Conservation (phyloP, 2,888 invertebrate genomes). For the Machimus atricapillus region DNA sequence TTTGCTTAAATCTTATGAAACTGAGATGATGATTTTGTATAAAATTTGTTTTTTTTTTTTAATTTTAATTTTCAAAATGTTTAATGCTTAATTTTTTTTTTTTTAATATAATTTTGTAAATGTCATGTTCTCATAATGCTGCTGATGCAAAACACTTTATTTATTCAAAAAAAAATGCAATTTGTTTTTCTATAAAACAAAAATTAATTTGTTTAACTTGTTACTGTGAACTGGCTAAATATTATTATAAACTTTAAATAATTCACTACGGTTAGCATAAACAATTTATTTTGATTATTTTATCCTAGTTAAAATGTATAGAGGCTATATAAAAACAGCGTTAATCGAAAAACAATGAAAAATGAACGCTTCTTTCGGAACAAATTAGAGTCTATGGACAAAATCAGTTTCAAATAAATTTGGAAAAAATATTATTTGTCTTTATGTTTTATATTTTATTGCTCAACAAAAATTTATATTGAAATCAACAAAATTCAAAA, state of each 20-base stretch:
- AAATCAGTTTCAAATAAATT: conserved; percentile 28
- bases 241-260: conserved; percentile 16
- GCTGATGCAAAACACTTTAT: conserved; percentile 5
- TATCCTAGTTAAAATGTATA: conserved; percentile 27
- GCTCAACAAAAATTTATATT: conserved; percentile 13
- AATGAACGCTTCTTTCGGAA: background rate
- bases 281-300: conserved; percentile 21
- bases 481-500: conserved; percentile 37
- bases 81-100: background rate
- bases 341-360: conserved; percentile 32
- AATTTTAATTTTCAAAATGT: background rate
- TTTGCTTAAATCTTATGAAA: conserved; percentile 29
- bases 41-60: background rate
- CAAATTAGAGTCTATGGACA: conserved; percentile 4
- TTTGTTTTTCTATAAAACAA: conserved; percentile 30
- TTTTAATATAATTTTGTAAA: background rate
- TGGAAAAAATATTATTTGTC: background rate
- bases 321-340: conserved; percentile 35
- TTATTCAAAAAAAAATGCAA: conserved; percentile 29
- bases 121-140: conserved; percentile 16
- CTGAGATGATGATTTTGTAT: conserved; percentile 22
- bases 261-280: conserved; percentile 43
- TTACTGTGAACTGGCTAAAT: background rate
- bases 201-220: background rate
- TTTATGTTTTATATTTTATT: background rate